Evolutionary conservation across 1,140 invertebrate species (phyloP).

Genomic region (Atta texana): DNA sequence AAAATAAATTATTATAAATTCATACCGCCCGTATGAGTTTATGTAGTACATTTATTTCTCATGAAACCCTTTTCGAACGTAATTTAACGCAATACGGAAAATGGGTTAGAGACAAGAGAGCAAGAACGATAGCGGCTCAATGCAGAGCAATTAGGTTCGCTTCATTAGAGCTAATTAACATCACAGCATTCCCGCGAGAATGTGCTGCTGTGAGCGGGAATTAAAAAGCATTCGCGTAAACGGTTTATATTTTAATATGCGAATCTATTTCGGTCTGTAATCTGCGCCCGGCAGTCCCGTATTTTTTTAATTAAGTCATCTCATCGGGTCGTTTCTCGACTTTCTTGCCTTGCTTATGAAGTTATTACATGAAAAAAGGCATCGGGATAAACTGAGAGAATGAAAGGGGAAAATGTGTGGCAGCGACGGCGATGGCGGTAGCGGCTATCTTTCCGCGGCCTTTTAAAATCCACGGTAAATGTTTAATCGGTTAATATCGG

Average conservation of each 20-base stretch:
- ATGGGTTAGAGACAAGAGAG: not conserved
- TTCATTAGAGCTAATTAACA: slow-evolving; percentile 47
- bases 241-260: slow-evolving; percentile 46
- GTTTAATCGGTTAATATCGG: slow-evolving; percentile 63
- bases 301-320: slow-evolving; percentile 60
- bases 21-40: not conserved
- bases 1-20: not conserved
- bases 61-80: not conserved
- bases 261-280: slow-evolving; percentile 47
- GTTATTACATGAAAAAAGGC: slow-evolving; percentile 41
- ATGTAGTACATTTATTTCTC: not conserved
- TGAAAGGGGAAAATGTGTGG: slow-evolving; percentile 27
- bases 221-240: slow-evolving; percentile 53
- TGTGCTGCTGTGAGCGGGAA: not conserved
- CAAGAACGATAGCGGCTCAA: slow-evolving; percentile 19
- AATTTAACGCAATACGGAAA: slow-evolving; percentile 14
- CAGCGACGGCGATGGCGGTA: not conserved
- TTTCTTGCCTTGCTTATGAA: slow-evolving; percentile 56
- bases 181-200: slow-evolving; percentile 6
- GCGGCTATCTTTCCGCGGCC: slow-evolving; percentile 36
- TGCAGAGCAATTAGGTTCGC: slow-evolving; percentile 35
- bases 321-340: slow-evolving; percentile 31
- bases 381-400: slow-evolving; percentile 1
- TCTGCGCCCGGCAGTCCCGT: slow-evolving; percentile 11
- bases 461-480: slow-evolving; percentile 61